Base-by-base conservation (phyloP, 2,888 invertebrate species). In the Drosophila nigritarsus region DNA sequence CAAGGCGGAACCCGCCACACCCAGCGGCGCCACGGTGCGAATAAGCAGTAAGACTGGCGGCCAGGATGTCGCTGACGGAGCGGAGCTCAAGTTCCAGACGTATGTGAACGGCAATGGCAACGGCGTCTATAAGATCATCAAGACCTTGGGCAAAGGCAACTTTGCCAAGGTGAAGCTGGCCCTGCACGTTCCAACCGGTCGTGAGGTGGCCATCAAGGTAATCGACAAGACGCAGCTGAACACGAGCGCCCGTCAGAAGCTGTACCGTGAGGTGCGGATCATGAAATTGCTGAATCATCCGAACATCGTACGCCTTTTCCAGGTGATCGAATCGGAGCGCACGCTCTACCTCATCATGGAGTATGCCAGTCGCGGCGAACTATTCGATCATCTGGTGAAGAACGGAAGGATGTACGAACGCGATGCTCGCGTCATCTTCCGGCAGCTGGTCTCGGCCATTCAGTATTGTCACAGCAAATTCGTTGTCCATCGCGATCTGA, bases 231-330 rank as follows among this genome's bases (percentile, higher is more conserved):
- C 99, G 77, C 99, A 99, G 94, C 95, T 99, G 91, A 99, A 99
- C 94, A 98, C 98, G 87, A 98, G 98, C 93, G 99, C 99, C 94
- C 95, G 99, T 93, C 99, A 99, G 94, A 99, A 99, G 95, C 96
- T 99, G 92, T 96, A 96, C 93, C 95, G 96, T 94, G 96, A 96
- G 94, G 96, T 96, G 89, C 93, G 93, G 94, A 99, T 99, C 95
- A 99, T 99, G 99, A 99, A 99, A 94, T 98, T 99, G 96, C 95
- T 99, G 93, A 99, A 99, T 94, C 99, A 99, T 96, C 99, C 99
- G 92, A 99, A 99, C 95, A 99, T 99, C 93, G 98, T 98, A 87
- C 98, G 98, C 94, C 95, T 98, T 93, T 99, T 98, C 95, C 99
- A 99, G 96, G 99, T 99, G 80, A 99, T 99, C 94, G 99, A 99